phyloP scores from a whole-genome alignment of 1,140 invertebrate species.

The Cyclina sinensis region DNA sequence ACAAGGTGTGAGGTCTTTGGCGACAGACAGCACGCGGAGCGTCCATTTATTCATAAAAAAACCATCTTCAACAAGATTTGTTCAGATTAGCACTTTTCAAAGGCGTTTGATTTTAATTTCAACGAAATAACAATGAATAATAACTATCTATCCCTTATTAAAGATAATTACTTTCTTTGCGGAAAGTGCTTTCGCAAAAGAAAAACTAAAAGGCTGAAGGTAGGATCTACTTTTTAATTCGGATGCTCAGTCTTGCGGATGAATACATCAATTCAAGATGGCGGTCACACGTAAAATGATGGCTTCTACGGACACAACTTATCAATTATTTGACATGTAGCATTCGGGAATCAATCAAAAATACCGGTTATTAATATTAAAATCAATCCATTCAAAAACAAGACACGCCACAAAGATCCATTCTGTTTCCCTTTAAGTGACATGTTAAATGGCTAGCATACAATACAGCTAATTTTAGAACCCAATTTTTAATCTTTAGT shows the following conservation, averaged over 20 bases:
- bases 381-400: conserved; percentile 2
- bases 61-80: not conserved
- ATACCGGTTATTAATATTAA: not conserved
- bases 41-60: conserved; percentile 11
- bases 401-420: not conserved
- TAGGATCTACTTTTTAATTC: conserved; percentile 13
- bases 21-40: conserved; percentile 17
- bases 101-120: conserved; percentile 32
- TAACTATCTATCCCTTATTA: conserved; percentile 63
- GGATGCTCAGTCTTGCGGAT: conserved; percentile 32
- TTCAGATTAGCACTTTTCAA: conserved; percentile 1
- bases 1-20: not conserved
- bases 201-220: conserved; percentile 23
- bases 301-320: conserved; percentile 41
- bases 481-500: too few species aligned
- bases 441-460: too few species aligned
- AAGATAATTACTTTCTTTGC: conserved; percentile 60
- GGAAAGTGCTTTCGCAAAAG: not conserved
- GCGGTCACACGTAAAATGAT: conserved; percentile 34
- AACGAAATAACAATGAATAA: conserved; percentile 45
- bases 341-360: not conserved
- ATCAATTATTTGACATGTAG: conserved; percentile 39
- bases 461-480: too few species aligned
- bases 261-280: conserved; percentile 47
- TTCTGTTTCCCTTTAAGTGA: too few species aligned